A percentile compares a stretch with the other conserved stretches of the same genome.
phyloP scores from a whole-genome alignment of 2,113 vertebrate genomes.

The Semnornis frantzii region DNA sequence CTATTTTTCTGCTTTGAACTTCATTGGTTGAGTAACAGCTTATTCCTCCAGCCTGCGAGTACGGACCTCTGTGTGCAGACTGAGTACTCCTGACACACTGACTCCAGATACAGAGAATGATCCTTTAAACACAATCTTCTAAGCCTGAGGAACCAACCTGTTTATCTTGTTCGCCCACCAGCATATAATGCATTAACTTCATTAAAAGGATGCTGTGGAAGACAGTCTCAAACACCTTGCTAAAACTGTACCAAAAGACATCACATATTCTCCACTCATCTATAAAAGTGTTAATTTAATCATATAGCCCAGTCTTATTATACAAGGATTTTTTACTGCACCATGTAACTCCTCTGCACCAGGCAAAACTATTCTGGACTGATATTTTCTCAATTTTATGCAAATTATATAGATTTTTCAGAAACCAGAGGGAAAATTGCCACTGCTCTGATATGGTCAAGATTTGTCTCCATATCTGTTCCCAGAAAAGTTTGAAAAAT shows the following conservation, averaged over 20 bases:
- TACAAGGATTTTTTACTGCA: not conserved
- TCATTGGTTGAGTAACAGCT: not conserved
- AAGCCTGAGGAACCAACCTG: not conserved
- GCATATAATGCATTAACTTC: not conserved
- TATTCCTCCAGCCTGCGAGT: not conserved
- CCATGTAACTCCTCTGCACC: too few relatives aligned
- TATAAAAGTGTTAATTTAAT: not conserved
- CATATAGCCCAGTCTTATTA: not conserved
- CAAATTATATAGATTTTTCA: not conserved
- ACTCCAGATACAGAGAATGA: not conserved
- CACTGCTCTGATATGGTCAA: not conserved
- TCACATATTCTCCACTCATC: not conserved
- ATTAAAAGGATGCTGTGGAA: not conserved
- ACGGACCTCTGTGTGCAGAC: not conserved
- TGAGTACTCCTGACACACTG: not conserved
- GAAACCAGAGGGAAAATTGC: not conserved
- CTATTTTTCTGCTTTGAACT: not conserved
- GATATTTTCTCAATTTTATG: not conserved
- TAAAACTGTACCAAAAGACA: not conserved
- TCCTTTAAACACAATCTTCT: not conserved
- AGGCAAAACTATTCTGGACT: not conserved
- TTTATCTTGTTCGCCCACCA: not conserved
- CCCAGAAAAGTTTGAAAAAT: not conserved
- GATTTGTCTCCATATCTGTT: not conserved
- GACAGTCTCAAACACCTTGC: not conserved